A percentile compares a stretch with the other conserved stretches of the same genome.
Evolutionary conservation across 2,113 vertebrate genomes (phyloP).

Genomic region (Chinchilla lanigera): DNA sequence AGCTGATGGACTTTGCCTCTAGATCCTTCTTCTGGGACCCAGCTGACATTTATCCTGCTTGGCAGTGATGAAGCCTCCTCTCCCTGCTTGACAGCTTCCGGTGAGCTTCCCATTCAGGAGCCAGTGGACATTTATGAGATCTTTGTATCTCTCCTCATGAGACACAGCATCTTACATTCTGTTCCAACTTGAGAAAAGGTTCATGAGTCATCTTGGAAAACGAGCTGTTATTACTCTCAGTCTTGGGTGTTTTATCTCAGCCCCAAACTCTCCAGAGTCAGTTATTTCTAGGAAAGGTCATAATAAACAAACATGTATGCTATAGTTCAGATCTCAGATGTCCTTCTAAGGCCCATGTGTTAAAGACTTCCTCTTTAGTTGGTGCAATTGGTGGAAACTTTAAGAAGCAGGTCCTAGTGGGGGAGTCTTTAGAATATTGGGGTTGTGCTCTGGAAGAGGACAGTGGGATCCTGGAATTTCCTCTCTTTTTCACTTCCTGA

Average conservation of each 20-base stretch:
- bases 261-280: background rate
- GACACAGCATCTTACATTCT: background rate
- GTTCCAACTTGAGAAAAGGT: background rate
- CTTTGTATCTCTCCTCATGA: background rate
- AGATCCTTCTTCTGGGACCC: background rate
- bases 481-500: background rate
- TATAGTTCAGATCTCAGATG: background rate
- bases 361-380: background rate
- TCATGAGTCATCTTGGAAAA: background rate
- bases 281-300: background rate
- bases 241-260: background rate
- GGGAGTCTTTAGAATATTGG: background rate
- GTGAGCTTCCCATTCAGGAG: background rate
- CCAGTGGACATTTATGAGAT: background rate
- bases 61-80: background rate
- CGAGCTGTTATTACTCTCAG: background rate
- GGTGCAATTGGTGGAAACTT: background rate
- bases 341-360: background rate
- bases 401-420: background rate
- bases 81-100: background rate
- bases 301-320: background rate
- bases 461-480: background rate
- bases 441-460: background rate
- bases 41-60: background rate
- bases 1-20: background rate